These are phyloP conservation scores for Miltochrista miniata DNA, from an alignment of 2,888 invertebrate genomes.

Conservation along the genomic window DNA sequence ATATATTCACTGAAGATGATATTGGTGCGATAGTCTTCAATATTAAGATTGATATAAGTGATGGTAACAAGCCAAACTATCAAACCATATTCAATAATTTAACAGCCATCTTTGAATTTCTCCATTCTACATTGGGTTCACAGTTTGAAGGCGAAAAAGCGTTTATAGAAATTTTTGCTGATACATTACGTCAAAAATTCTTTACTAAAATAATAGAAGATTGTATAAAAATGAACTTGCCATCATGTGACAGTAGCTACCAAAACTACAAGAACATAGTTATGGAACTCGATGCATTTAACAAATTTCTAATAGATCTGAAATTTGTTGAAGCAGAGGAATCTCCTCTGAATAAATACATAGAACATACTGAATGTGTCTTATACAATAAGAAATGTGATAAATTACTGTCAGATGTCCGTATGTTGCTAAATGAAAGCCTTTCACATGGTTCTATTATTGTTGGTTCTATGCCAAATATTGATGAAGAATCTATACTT, in stretches of 20 bases:
- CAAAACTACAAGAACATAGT: slow-evolving; percentile 70
- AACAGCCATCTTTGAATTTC: slow-evolving; percentile 74
- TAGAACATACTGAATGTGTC: slow-evolving; percentile 71
- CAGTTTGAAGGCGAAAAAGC: slow-evolving; percentile 66
- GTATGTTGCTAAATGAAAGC: slow-evolving; percentile 62
- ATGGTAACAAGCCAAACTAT: slow-evolving; percentile 62
- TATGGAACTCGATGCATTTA: slow-evolving; percentile 70
- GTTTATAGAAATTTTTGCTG: slow-evolving; percentile 71
- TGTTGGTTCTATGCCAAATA: slow-evolving; percentile 50
- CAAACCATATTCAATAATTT: slow-evolving; percentile 75
- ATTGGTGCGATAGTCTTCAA: slow-evolving; percentile 72
- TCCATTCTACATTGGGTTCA: slow-evolving; percentile 70
- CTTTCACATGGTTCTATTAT: slow-evolving; percentile 60
- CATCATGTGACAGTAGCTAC: slow-evolving; percentile 69
- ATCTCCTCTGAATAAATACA: slow-evolving; percentile 72
- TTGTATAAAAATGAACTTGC: slow-evolving; percentile 69
- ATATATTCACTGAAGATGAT: slow-evolving; percentile 72
- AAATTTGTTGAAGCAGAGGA: slow-evolving; percentile 65
- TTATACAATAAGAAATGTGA: slow-evolving; percentile 77
- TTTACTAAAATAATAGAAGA: slow-evolving; percentile 74
- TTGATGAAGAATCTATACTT: slow-evolving; percentile 53
- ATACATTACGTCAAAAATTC: slow-evolving; percentile 66
- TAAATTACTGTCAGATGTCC: slow-evolving; percentile 66
- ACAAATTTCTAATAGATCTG: slow-evolving; percentile 73
- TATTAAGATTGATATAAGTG: slow-evolving; percentile 66